Base-by-base conservation (phyloP, 2,797 vertebrate genomes). In the Tadarida brasiliensis region DNA sequence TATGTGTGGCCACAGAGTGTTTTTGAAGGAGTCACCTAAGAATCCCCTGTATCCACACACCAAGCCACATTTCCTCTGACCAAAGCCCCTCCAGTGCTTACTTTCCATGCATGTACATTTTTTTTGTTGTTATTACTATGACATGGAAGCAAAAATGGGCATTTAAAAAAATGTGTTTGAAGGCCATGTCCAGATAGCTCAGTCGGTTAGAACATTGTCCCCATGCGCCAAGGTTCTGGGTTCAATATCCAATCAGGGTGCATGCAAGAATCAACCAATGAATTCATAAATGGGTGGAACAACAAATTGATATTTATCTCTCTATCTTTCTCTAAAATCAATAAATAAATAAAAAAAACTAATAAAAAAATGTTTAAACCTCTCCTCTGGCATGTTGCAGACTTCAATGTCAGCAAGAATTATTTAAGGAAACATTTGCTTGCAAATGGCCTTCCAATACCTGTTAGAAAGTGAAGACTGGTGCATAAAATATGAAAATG, bases 1-100 rank as follows among this genome's bases (percentile, higher is more conserved):
- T n/a, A 0, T 16, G 0, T 15, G 17, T 16, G 10, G 11, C 0
- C 8, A 15, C 15, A 19, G 0, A 19, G 0, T 2, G 2, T 17
- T 39, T 9, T 10, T 70, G 54, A 63, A 7, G 16, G 3, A 11
- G 22, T 61, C 35, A 26, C 14, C 28, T 73, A 11, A 68, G 11
- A 16, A 16, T 20, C 1, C 1, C 8, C 59, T 35, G 5, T 70
- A 73, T 76, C 49, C 4, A 87, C 17, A 54, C 28, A 76, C 47
- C 57, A 82, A 87, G 19, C 4, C 10, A 67, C 22, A 56, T 88
- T 73, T 74, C 15, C 24, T 73, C 15, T 76, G n/a, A 85, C 56
- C 20, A 74, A 20, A n/a, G 0, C 20, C 3, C 14, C 10, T 9
- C 17, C 22, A 70, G 11, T 33, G 9, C 5, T 24, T 65, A 35